Percentiles rank a stretch among this genome's conserved stretches.
Evolutionary conservation across 2,113 vertebrate species (phyloP).

Genomic region (Dasyprocta punctata): DNA sequence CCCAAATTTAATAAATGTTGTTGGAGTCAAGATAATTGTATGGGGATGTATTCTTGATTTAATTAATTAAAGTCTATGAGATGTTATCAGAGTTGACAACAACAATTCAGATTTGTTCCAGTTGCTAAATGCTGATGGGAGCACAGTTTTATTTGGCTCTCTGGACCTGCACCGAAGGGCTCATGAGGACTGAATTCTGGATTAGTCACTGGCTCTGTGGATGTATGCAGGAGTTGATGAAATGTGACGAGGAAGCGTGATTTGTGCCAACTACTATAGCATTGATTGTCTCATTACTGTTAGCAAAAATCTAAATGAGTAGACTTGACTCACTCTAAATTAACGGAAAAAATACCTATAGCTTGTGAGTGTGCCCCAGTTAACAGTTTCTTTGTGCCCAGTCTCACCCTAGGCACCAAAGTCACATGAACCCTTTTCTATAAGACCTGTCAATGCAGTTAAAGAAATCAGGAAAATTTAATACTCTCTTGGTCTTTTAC

Average conservation of each 20-base stretch:
- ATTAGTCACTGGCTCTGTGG: slow-evolving; percentile 64
- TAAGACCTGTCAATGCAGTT: neutral
- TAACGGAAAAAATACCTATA: neutral
- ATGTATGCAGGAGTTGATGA: slow-evolving; percentile 27
- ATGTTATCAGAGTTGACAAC: slow-evolving; percentile 66
- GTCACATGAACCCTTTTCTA: neutral
- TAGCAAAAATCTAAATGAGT: slow-evolving; percentile 39
- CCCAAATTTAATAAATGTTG: slow-evolving; percentile 51
- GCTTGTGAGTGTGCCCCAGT: neutral
- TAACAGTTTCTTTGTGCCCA: neutral
- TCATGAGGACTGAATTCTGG: slow-evolving; percentile 57
- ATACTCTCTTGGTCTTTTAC: neutral
- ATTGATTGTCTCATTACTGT: slow-evolving; percentile 24
- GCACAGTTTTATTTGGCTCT: slow-evolving; percentile 72
- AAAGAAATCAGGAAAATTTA: neutral
- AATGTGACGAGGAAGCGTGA: slow-evolving; percentile 38
- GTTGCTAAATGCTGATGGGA: slow-evolving; percentile 70
- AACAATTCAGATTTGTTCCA: slow-evolving; percentile 61
- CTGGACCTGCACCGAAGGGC: slow-evolving; percentile 55
- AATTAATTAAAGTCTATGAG: slow-evolving; percentile 65
- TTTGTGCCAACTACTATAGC: neutral
- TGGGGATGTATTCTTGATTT: slow-evolving; percentile 61
- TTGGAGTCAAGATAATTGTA: slow-evolving; percentile 24
- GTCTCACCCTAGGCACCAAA: neutral
- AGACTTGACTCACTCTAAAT: slow-evolving; percentile 8